Conservation (phyloP, 2,797 vertebrate genomes). For the Peromyscus eremicus region DNA sequence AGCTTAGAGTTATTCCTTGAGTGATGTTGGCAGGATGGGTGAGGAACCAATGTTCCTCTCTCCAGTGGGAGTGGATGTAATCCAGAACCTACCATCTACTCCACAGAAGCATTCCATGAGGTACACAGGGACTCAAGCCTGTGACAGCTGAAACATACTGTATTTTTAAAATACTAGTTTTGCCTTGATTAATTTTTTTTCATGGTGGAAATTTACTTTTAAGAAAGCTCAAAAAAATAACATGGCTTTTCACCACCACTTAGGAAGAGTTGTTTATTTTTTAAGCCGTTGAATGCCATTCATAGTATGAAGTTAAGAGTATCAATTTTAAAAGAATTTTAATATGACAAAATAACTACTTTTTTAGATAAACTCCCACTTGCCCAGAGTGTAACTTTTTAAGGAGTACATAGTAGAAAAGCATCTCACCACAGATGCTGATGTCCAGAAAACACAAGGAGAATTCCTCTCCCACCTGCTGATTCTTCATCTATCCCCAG, state of each 20-base stretch:
- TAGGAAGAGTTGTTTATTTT: not conserved
- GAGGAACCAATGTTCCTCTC: not conserved
- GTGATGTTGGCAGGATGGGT: not conserved
- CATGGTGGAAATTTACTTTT: conserved; percentile 48
- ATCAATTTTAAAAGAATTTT: conserved; percentile 25
- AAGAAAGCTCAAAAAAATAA: not conserved
- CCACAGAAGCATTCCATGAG: not conserved
- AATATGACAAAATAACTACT: not conserved
- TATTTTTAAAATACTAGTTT: conserved; percentile 9
- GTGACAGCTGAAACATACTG: not conserved
- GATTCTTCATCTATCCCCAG: not conserved
- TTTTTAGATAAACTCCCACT: not conserved
- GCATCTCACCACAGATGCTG: not conserved
- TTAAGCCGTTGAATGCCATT: not conserved
- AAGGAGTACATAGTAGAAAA: not conserved
- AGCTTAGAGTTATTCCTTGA: not conserved
- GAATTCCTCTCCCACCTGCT: not conserved
- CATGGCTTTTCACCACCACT: not conserved
- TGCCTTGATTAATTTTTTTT: conserved; percentile 18
- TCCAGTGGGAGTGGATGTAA: not conserved
- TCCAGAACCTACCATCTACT: not conserved
- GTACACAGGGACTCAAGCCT: not conserved
- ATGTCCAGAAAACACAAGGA: not conserved
- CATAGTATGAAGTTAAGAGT: not conserved
- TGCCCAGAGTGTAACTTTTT: not conserved